These are phyloP conservation scores for Tetragnatha versicolor DNA, from an alignment of 1,140 invertebrate genomes.

Conservation along the genomic window DNA sequence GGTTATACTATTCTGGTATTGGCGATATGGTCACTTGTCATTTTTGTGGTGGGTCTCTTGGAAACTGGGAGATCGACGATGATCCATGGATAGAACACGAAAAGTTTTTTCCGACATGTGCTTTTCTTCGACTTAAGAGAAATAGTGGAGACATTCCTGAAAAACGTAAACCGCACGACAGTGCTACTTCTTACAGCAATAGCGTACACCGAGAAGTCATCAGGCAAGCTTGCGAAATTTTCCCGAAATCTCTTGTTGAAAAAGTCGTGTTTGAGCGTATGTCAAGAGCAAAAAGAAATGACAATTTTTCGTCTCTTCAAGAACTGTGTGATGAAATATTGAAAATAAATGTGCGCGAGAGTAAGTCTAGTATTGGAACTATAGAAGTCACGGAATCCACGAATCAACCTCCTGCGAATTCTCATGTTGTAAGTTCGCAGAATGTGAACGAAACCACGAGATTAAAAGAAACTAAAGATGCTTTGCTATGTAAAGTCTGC, in stretches of 20 bases:
- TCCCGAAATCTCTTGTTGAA: conserved; percentile 3
- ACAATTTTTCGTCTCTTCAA: conserved; percentile 10
- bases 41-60: conserved; percentile 83
- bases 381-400: no score
- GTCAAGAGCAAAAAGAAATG: background rate
- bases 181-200: no score
- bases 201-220: background rate
- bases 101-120: conserved; percentile 80
- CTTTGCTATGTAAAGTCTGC: conserved; percentile 96
- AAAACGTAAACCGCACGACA: no score
- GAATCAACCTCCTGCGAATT: no score
- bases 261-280: background rate
- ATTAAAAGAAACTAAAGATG: no score
- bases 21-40: conserved; percentile 86
- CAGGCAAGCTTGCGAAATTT: conserved; percentile 18
- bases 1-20: conserved; percentile 86
- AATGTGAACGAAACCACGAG: no score
- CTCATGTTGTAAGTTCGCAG: no score
- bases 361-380: no score
- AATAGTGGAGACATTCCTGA: background rate
- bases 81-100: conserved; percentile 88
- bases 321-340: conserved; percentile 23
- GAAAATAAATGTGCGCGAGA: no score
- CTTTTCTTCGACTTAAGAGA: conserved; percentile 71
- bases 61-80: conserved; percentile 85